Base-by-base conservation (phyloP, 2,797 vertebrate genomes). In the Enteromius afrohamiltoni region DNA sequence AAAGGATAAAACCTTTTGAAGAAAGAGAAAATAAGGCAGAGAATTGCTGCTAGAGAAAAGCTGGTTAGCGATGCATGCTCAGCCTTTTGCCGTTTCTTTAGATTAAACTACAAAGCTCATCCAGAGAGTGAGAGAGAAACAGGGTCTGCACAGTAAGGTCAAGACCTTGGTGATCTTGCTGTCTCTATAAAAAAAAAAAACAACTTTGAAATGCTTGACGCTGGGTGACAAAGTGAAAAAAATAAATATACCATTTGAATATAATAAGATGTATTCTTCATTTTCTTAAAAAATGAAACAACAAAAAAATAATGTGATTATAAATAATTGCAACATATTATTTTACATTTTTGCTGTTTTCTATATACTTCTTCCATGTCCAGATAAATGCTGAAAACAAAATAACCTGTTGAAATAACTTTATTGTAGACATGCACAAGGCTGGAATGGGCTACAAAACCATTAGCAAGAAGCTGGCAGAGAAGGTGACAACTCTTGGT, bases 31-130 rank as follows among this genome's bases (percentile, higher is more conserved):
- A 77, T n/a, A 21, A 49, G 23, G 62, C 5, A 0, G 26, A n/a
- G 45, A 34, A 49, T 11, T 29, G 23, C 29, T 62, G 65, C 42
- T n/a, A 19, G 47, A 60, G 42, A 82, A 71, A 71, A 65, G 26
- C 80, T 42, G 60, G 47, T 76, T 76, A 55, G 60, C 2, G 37
- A 81, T 81, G 55, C 79, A 74, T 45, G 67, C 67, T 80, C 79
- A 74, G 13, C 21, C 65, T 78, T 62, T 85, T 51, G 37, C 68
- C 55, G 37, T 49, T 58, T 62, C 29, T 78, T 51, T 17, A 68
- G 85, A 83, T 85, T 79, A 79, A 75, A 69, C 37, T 45, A 31
- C 60, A 71, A 74, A 74, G 55, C 47, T 82, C 42, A 79, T 71
- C 47, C 21, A 40, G 5, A 82, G 11, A 42, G 6, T 29, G 19